These are phyloP conservation scores for Hydrochoerus hydrochaeris DNA, from an alignment of 2,113 vertebrate species.

Conservation along the genomic window DNA sequence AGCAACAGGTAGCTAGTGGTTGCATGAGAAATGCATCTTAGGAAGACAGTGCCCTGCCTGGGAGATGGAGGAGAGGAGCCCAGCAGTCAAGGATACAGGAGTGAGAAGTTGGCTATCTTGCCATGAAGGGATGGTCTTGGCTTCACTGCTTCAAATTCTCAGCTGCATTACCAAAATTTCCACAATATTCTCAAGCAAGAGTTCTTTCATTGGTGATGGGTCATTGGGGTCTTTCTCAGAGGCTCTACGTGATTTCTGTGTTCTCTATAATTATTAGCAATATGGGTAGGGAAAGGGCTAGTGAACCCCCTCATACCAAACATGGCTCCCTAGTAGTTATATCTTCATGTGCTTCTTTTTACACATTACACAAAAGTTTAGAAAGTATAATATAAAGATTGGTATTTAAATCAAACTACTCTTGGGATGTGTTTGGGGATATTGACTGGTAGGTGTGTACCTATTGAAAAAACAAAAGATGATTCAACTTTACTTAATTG, in stretches of 20 bases:
- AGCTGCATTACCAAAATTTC: neutral
- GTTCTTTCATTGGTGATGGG: neutral
- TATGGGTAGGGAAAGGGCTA: neutral
- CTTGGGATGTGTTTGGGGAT: neutral
- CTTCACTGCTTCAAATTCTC: neutral
- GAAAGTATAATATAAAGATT: neutral
- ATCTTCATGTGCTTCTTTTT: neutral
- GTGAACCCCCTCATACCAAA: neutral
- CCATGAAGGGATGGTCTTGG: neutral
- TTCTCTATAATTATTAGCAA: neutral
- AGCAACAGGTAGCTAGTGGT: rapidly evolving
- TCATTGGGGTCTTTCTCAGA: neutral
- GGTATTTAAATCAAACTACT: neutral
- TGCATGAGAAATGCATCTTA: neutral
- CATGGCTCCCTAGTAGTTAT: neutral
- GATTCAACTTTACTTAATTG: neutral
- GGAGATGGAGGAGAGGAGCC: neutral
- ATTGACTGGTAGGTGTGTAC: neutral
- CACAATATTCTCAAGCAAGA: neutral
- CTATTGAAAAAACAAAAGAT: neutral
- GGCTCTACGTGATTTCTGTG: neutral
- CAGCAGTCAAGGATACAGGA: neutral
- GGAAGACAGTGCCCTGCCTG: neutral
- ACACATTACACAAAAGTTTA: neutral
- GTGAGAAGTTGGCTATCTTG: neutral